phyloP scores from a whole-genome alignment of 2,888 invertebrate species.

The Falcaria lacertinaria region DNA sequence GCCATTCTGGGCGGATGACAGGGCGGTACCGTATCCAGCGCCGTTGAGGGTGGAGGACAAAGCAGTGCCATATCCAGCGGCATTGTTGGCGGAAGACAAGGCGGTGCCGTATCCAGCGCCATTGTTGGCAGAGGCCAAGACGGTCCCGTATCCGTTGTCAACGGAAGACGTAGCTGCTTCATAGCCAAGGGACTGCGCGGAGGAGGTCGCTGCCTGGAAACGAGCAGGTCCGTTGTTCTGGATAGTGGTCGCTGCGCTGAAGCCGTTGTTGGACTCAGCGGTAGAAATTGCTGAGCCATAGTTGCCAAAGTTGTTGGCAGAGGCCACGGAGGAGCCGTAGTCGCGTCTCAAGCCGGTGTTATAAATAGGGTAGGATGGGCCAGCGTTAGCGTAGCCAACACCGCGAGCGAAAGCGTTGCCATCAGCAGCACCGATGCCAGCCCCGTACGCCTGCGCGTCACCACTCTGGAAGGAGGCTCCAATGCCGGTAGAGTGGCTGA shows the following conservation, averaged over 20 bases:
- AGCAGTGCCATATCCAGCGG: constrained; percentile 19
- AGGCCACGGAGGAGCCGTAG: constrained; percentile 32
- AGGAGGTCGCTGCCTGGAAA: constrained; percentile 34
- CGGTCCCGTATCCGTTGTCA: constrained; percentile 24
- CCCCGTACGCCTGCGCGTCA: constrained; percentile 52
- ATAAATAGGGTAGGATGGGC: constrained; percentile 25
- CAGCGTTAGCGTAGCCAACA: constrained; percentile 48
- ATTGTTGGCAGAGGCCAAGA: constrained; percentile 39
- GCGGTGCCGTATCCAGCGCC: constrained; percentile 39
- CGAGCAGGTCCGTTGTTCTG: constrained; percentile 29
- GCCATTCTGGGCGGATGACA: constrained; percentile 41
- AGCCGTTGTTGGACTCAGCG: constrained; percentile 42
- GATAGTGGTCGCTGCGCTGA: constrained; percentile 41
- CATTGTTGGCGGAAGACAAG: constrained; percentile 42
- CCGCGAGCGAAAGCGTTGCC: constrained; percentile 47
- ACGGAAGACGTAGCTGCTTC: constrained; percentile 35
- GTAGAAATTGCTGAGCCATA: constrained; percentile 42
- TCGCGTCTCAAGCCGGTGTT: constrained; percentile 26
- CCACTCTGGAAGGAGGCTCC: constrained; percentile 56
- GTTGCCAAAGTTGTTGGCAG: constrained; percentile 48
- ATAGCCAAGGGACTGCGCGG: constrained; percentile 34
- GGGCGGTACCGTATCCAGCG: constrained; percentile 37
- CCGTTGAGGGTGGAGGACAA: constrained; percentile 12
- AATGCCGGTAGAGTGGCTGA: constrained; percentile 56
- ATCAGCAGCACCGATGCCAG: constrained; percentile 36